Evolutionary conservation across 2,113 vertebrate species (phyloP), one percentile per base, ranked within the genome.

Genomic region (Xiphophorus couchianus): DNA sequence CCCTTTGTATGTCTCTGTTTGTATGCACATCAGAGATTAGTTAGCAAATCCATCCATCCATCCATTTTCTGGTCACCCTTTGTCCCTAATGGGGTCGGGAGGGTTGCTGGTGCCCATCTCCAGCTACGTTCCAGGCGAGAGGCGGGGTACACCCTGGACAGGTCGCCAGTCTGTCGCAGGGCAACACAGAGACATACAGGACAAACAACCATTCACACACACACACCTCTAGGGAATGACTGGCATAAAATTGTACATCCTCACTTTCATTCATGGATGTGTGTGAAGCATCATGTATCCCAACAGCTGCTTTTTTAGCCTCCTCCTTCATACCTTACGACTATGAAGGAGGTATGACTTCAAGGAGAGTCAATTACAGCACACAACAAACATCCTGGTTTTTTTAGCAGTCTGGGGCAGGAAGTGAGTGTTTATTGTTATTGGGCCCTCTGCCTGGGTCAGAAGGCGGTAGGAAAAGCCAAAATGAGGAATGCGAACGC

Each of bases 341-440:
- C 89, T 83, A 91, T 93, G 33, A 35, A 35, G 7, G 33, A 35
- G 33, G 33, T 8, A 35, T 35, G 88, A 91, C 91, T 93, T 93
- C 84, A 91, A 88, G 91, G 92, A 94, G 88, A 89, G 83, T 94
- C 91, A 92, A 93, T 94, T 95, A 93, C 90, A 91, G 81, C 91
- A 93, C 80, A 72, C 90, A 91, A 86, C 90, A 95, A 94, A 94
- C 93, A 94, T 94, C 91, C 91, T 89, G 90, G 29, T 33, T 91
- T 91, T 42, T 94, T 92, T 91, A 93, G 93, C 90, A 92, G 78
- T 64, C 66, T 68, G 80, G 85, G 78, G 76, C 83, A 90, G 87
- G 85, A 93, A 90, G 91, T 90, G 85, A 86, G 83, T 92, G 91
- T 93, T 94, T 94, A 94, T 94, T 94, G 90, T 93, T 94, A 91